These are phyloP conservation scores for Geotrypetes seraphini DNA, from an alignment of 2,797 vertebrate species.

Conservation along the genomic window DNA sequence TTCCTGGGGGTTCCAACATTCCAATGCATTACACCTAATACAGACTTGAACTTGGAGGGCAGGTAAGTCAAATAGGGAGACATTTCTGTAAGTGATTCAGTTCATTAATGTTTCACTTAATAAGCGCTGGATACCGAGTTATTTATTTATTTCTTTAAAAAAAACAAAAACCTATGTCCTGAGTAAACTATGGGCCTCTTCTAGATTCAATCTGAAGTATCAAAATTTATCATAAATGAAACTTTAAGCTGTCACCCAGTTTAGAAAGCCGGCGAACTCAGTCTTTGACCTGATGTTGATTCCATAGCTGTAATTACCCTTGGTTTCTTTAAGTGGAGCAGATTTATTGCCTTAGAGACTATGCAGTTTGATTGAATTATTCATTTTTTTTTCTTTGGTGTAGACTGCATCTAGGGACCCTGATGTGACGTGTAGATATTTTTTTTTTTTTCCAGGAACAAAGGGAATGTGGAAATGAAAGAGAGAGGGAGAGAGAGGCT, in stretches of 20 bases:
- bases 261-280: constrained; percentile 38
- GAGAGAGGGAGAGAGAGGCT: constrained; percentile 70
- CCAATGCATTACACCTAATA: constrained; percentile 19
- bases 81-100: constrained; percentile 40
- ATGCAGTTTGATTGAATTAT: constrained; percentile 74
- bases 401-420: constrained; percentile 70
- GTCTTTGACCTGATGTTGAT: constrained; percentile 55
- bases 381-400: constrained; percentile 68
- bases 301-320: constrained; percentile 56
- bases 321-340: constrained; percentile 61
- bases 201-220: constrained; percentile 40
- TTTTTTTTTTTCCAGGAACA: constrained; percentile 64
- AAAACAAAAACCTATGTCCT: constrained; percentile 15
- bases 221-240: constrained; percentile 48
- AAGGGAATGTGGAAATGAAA: constrained; percentile 79
- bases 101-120: constrained; percentile 25
- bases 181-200: constrained; percentile 37
- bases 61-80: constrained; percentile 14
- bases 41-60: constrained; percentile 27
- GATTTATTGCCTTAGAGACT: constrained; percentile 67
- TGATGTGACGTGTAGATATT: constrained; percentile 73
- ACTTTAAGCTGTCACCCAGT: constrained; percentile 51
- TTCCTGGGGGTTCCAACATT: constrained; percentile 46
- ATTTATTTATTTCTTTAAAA: no score
- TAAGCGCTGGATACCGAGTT: constrained; percentile 13